phyloP scores from a whole-genome alignment of 2,113 vertebrate species.

The Solea solea region DNA sequence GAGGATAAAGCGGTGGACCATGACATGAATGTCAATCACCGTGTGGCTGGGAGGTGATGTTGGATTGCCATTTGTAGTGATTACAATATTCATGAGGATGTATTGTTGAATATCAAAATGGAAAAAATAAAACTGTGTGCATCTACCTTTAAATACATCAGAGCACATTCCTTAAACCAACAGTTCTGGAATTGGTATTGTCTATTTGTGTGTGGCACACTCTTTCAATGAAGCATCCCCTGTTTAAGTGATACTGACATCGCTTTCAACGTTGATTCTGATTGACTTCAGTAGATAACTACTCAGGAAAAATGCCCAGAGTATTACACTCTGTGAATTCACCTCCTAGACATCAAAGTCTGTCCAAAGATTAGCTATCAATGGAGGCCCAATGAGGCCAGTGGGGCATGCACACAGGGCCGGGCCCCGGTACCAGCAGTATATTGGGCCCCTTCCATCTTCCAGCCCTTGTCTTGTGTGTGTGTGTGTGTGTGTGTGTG shows the following conservation, averaged over 20 bases:
- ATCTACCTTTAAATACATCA: too few species aligned
- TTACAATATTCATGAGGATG: too few species aligned
- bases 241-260: slow-evolving; percentile 6
- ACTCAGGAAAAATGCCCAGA: slow-evolving; percentile 29
- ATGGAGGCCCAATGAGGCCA: slow-evolving; percentile 54
- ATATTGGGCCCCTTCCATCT: slow-evolving; percentile 71
- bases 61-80: too few species aligned
- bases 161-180: too few species aligned
- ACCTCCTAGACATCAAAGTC: slow-evolving; percentile 36
- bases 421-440: slow-evolving; percentile 51
- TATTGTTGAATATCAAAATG: too few species aligned
- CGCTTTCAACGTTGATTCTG: slow-evolving; percentile 7
- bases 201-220: background rate
- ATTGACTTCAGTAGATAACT: slow-evolving; percentile 15
- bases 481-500: slow-evolving; percentile 9
- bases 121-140: too few species aligned
- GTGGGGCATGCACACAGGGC: slow-evolving; percentile 53
- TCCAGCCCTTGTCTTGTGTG: slow-evolving; percentile 47
- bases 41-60: too few species aligned
- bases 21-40: too few species aligned
- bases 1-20: too few species aligned
- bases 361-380: slow-evolving; percentile 56
- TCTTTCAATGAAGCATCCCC: background rate
- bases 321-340: slow-evolving; percentile 23
- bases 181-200: too few species aligned